Base-by-base conservation (phyloP, 2,113 vertebrate genomes). In the Ornithorhynchus anatinus region DNA sequence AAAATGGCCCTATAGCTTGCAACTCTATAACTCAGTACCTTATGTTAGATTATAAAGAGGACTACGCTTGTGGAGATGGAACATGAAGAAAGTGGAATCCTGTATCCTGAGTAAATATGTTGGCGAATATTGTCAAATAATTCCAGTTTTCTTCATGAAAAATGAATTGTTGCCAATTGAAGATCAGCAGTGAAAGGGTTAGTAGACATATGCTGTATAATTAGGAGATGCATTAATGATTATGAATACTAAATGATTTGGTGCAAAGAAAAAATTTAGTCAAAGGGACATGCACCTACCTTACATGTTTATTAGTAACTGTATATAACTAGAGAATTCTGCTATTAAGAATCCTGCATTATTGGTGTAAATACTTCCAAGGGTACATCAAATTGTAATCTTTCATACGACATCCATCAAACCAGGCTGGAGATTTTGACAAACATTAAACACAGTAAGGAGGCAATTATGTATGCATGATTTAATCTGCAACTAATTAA, bases 401-500 rank as follows among this genome's bases (percentile, higher is more conserved):
- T 92, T 90, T 92, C 92, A 80, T 92, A 88, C 90, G 87, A 91
- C 93, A 95, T 93, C 94, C 94, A 94, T 94, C 95, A 95, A 94
- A 89, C 89, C 88, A 88, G 91, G 90, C 93, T 94, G 92, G 91
- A 92, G 93, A 92, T 95, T 94, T 91, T 95, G 94, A 95, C 95
- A 96, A 95, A 95, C 94, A 95, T 94, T 95, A 95, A 95, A 95
- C 95, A 91, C 92, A 94, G 92, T 92, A 90, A 94, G 91, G 93
- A 93, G 94, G 92, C 92, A 96, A 97, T 98, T 99, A 99, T 97
- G 96, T 96, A 98, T 99, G 97, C 97, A 96, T 97, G 97, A 98
- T 97, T 99, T 98, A 96, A 98, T 98, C 97, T 96, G 96, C 96
- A 96, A 95, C 97, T 98, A 94, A 99, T 98, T 98, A 98, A 98